Evolutionary conservation across 2,113 vertebrate genomes (phyloP).

Genomic region (Sprattus sprattus): DNA sequence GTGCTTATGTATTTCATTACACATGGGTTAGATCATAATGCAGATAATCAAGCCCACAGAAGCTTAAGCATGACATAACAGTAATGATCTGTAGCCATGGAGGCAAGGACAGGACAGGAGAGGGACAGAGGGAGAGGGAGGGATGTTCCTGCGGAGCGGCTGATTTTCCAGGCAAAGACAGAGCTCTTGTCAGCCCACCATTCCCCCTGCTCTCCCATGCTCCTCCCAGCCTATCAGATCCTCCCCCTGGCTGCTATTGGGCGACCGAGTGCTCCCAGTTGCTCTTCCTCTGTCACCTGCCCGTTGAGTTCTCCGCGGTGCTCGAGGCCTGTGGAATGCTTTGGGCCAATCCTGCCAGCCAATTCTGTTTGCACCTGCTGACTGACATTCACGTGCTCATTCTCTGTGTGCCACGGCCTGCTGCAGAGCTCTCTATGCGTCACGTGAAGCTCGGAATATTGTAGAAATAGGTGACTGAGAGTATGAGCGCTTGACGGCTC

Average conservation of each 20-base stretch:
- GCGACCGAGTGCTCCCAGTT: slow-evolving; percentile 34
- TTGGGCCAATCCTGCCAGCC: slow-evolving; percentile 41
- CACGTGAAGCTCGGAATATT: slow-evolving; percentile 22
- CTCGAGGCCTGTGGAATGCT: slow-evolving; percentile 52
- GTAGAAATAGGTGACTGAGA: slow-evolving; percentile 27
- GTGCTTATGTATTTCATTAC: slow-evolving; percentile 13
- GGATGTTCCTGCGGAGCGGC: neutral
- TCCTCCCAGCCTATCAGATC: slow-evolving; percentile 40
- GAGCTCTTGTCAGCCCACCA: slow-evolving; percentile 13
- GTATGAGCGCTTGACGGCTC: neutral
- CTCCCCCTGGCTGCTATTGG: slow-evolving; percentile 3
- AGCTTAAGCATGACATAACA: slow-evolving; percentile 9
- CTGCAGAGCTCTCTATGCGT: slow-evolving; percentile 14
- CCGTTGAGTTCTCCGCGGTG: slow-evolving; percentile 52
- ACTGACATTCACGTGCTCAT: neutral
- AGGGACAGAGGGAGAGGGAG: neutral
- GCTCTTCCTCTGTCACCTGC: slow-evolving; percentile 41
- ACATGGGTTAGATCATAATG: neutral
- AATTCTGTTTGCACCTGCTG: slow-evolving; percentile 49
- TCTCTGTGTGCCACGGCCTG: neutral
- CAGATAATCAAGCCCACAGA: neutral
- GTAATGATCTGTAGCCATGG: neutral
- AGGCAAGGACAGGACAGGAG: slow-evolving; percentile 9
- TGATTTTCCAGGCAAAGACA: slow-evolving; percentile 6
- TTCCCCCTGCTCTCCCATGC: slow-evolving; percentile 33